Conservation (phyloP, 2,888 invertebrate species). For the Latheticus oryzae region DNA sequence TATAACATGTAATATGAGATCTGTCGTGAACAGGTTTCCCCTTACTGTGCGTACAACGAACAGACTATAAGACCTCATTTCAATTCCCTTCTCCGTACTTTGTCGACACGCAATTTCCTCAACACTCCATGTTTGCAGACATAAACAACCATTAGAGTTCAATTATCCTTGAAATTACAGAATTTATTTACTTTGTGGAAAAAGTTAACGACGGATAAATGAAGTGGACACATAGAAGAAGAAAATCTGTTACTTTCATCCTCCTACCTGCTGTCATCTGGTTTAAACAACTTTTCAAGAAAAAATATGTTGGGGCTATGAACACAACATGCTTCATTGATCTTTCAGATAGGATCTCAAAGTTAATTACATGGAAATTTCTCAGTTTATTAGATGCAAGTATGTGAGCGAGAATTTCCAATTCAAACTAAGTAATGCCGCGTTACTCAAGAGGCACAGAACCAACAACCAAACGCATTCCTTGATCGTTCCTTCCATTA, state of each 20-base stretch:
- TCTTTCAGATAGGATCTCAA: conserved; percentile 60
- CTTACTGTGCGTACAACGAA: conserved; percentile 41
- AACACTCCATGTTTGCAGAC: conserved; percentile 54
- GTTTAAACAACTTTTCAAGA: conserved; percentile 13
- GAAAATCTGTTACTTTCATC: conserved; percentile 14
- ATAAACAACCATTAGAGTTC: conserved; percentile 56
- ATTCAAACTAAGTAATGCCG: conserved; percentile 65
- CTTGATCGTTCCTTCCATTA: conserved; percentile 52
- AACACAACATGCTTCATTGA: conserved; percentile 58
- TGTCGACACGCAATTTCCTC: conserved; percentile 44
- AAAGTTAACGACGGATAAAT: conserved; percentile 46
- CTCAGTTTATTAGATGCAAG: conserved; percentile 66
- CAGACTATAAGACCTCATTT: conserved; percentile 39
- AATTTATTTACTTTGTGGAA: conserved; percentile 55
- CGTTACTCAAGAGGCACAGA: conserved; percentile 52
- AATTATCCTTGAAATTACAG: conserved; percentile 58
- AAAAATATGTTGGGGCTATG: conserved; percentile 46
- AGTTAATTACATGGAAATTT: conserved; percentile 67
- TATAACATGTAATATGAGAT: conserved; percentile 53
- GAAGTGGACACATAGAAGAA: conserved; percentile 32
- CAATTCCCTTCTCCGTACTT: conserved; percentile 34
- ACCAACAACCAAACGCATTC: conserved; percentile 60
- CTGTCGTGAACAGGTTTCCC: conserved; percentile 51
- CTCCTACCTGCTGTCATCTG: conserved; percentile 16
- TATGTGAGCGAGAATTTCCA: conserved; percentile 67